phyloP scores from a whole-genome alignment of 2,113 vertebrate species.

The Tragelaphus imberbis region DNA sequence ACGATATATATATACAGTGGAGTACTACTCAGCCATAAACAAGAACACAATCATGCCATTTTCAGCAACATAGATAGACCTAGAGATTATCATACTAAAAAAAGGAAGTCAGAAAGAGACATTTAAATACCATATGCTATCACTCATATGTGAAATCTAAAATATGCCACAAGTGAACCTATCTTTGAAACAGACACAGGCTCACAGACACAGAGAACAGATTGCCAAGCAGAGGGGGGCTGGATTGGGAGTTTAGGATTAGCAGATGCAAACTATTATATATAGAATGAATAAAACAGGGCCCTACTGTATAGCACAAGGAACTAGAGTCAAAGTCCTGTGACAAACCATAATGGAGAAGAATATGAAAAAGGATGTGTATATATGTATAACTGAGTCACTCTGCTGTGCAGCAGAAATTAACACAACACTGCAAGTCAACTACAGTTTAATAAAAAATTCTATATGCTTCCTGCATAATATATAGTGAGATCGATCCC shows the following conservation, averaged over 20 bases:
- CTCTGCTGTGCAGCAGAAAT: not conserved
- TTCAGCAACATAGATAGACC: not conserved
- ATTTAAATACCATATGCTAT: not conserved
- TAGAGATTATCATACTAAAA: not conserved
- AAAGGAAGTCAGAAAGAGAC: not conserved
- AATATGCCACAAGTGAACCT: not conserved
- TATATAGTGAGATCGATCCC: not conserved
- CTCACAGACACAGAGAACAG: not conserved
- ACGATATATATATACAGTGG: not conserved
- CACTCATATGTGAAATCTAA: not conserved
- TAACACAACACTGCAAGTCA: not conserved
- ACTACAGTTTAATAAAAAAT: not conserved
- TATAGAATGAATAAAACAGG: not conserved
- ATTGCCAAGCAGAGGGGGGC: not conserved
- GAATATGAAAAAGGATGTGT: not conserved
- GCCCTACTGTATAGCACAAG: not conserved
- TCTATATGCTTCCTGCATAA: not conserved
- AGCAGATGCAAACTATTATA: not conserved
- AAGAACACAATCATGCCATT: not conserved
- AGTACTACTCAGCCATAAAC: not conserved
- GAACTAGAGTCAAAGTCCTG: not conserved
- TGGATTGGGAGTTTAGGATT: not conserved
- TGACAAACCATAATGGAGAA: not conserved
- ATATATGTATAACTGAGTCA: not conserved
- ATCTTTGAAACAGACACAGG: not conserved